Evolutionary conservation across 2,888 invertebrate species (phyloP).

Genomic region (Heterodera filipjevi): DNA sequence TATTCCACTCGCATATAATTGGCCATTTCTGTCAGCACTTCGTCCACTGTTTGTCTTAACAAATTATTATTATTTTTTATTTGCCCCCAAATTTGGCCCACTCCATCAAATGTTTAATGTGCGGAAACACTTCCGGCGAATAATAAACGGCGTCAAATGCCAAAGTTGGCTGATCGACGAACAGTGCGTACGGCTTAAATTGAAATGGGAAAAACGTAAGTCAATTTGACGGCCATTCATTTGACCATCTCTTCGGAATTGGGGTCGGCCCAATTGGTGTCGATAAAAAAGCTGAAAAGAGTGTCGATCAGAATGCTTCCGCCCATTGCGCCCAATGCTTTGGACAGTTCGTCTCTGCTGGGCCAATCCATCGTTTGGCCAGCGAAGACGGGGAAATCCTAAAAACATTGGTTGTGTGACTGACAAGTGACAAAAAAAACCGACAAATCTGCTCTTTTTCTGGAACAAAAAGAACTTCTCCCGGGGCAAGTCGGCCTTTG

Average conservation of each 20-base stretch:
- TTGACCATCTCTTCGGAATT: constrained; percentile 14
- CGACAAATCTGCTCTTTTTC: background rate
- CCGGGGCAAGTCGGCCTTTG: background rate
- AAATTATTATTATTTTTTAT: background rate
- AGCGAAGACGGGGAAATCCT: constrained; percentile 7
- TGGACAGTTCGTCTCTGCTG: background rate
- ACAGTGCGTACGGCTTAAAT: constrained; percentile 24
- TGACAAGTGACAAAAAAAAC: background rate
- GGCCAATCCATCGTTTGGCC: constrained; percentile 16
- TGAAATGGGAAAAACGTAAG: background rate
- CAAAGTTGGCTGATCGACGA: constrained; percentile 30
- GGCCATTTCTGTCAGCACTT: background rate
- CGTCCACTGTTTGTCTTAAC: background rate
- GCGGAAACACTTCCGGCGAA: background rate
- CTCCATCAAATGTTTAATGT: background rate
- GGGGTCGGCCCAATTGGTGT: constrained; percentile 35
- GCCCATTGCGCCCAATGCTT: constrained; percentile 23
- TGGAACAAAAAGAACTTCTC: background rate
- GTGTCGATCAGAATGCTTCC: constrained; percentile 17
- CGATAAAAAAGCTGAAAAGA: constrained; percentile 24
- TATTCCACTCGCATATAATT: background rate
- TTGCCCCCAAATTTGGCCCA: background rate
- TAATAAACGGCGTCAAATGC: background rate
- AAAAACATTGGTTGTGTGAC: background rate
- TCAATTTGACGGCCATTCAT: background rate